phyloP scores from a whole-genome alignment of 2,797 vertebrate species.

The Odontamblyopus lacepedii region DNA sequence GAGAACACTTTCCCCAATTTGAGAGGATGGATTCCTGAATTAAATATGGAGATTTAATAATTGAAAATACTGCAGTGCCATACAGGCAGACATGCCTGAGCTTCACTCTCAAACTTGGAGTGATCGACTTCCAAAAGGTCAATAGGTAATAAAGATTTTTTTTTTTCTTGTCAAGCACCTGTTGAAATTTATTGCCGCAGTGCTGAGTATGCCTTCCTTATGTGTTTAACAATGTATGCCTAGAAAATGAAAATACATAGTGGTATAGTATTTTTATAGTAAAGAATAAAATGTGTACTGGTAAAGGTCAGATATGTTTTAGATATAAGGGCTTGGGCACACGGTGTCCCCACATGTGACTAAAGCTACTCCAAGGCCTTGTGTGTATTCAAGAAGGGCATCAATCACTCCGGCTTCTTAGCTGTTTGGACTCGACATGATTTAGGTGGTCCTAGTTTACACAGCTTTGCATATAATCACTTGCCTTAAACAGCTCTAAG shows the following conservation, averaged over 20 bases:
- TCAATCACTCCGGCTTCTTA: constrained; percentile 49
- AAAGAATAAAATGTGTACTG: background rate
- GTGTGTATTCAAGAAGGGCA: constrained; percentile 29
- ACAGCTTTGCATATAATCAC: constrained; percentile 60
- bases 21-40: constrained; percentile 58
- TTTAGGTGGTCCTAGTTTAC: constrained; percentile 57
- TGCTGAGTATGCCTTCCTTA: background rate
- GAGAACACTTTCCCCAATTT: constrained; percentile 43
- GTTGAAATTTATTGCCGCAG: constrained; percentile 45
- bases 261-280: constrained; percentile 7
- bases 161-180: constrained; percentile 30
- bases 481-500: constrained; percentile 51
- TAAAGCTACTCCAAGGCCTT: constrained; percentile 39
- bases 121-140: constrained; percentile 44
- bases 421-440: constrained; percentile 41
- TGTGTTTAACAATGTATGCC: constrained; percentile 20
- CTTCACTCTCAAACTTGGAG: constrained; percentile 12
- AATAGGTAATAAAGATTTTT: constrained; percentile 7
- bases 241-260: constrained; percentile 23
- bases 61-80: constrained; percentile 47
- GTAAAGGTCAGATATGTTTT: constrained; percentile 32
- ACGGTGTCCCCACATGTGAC: constrained; percentile 28
- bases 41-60: constrained; percentile 67
- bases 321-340: constrained; percentile 5
- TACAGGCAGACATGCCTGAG: constrained; percentile 26